Evolutionary conservation across 2,888 invertebrate genomes (phyloP).

Genomic region (Agrenia bidenticulata): DNA sequence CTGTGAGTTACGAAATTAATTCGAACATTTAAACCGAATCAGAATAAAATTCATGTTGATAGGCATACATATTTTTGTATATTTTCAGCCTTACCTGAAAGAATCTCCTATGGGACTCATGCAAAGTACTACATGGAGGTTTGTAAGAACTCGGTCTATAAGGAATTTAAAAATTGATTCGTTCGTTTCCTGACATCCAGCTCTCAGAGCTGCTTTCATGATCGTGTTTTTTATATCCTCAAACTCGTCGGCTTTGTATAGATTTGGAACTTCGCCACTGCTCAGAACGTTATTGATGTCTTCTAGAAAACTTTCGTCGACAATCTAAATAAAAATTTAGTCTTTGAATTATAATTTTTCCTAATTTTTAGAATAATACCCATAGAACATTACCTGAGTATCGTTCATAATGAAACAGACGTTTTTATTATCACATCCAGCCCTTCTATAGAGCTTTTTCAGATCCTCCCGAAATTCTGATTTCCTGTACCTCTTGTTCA

Average conservation of each 20-base stretch:
- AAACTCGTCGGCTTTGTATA: constrained; percentile 84
- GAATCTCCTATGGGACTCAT: constrained; percentile 87
- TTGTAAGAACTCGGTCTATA: constrained; percentile 71
- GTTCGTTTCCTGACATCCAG: constrained; percentile 64
- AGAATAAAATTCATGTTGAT: not conserved
- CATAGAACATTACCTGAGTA: constrained; percentile 64
- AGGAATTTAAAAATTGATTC: constrained; percentile 75
- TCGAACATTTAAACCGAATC: no score
- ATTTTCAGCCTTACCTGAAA: constrained; percentile 58
- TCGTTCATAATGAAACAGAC: constrained; percentile 83
- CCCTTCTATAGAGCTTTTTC: constrained; percentile 69
- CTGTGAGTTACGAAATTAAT: constrained; percentile 56
- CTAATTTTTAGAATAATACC: not conserved
- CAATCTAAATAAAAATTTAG: constrained; percentile 58
- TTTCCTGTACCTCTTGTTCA: constrained; percentile 72
- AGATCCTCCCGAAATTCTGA: constrained; percentile 80
- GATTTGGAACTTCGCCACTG: constrained; percentile 82
- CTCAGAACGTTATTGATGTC: constrained; percentile 85
- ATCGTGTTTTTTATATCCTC: constrained; percentile 72
- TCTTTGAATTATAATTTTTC: not conserved
- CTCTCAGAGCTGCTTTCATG: constrained; percentile 62
- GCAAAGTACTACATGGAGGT: constrained; percentile 78
- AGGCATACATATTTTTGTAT: not conserved
- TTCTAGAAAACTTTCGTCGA: constrained; percentile 80
- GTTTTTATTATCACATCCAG: constrained; percentile 73